Conservation (phyloP, 2,113 vertebrate species). For the Colinus virginianus region DNA sequence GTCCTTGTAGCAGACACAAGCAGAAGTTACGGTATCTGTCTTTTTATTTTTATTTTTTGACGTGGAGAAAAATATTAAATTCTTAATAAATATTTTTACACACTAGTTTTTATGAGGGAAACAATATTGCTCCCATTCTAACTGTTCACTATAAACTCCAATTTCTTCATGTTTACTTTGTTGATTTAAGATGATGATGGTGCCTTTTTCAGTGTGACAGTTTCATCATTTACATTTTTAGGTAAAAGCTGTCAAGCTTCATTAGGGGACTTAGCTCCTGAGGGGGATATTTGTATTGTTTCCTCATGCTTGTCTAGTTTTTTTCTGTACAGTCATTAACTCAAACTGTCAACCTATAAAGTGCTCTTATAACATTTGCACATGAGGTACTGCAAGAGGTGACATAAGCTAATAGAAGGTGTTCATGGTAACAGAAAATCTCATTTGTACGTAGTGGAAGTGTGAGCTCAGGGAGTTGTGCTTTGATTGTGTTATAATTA, state of each 20-base stretch:
- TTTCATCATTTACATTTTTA: slow-evolving; percentile 29
- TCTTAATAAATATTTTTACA: neutral
- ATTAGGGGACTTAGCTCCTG: slow-evolving; percentile 15
- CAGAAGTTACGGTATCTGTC: neutral
- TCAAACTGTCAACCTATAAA: slow-evolving; percentile 63
- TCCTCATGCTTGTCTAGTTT: neutral
- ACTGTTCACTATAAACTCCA: neutral
- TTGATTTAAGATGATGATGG: neutral
- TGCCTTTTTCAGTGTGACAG: neutral
- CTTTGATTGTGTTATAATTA: slow-evolving; percentile 70
- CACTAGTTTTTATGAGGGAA: neutral
- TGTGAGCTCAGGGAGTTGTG: slow-evolving; percentile 24
- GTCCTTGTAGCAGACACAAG: neutral
- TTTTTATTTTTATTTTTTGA: neutral
- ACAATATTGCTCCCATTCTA: neutral
- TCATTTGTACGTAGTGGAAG: slow-evolving; percentile 39
- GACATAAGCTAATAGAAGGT: slow-evolving; percentile 61
- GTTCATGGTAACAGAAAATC: slow-evolving; percentile 55
- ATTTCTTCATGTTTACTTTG: neutral
- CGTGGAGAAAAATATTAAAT: neutral
- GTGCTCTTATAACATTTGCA: slow-evolving; percentile 33
- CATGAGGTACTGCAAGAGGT: slow-evolving; percentile 33
- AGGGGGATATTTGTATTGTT: neutral
- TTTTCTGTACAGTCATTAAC: slow-evolving; percentile 44
- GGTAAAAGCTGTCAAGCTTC: slow-evolving; percentile 44